Evolutionary conservation across 2,113 vertebrate species (phyloP).

Genomic region (Anhinga rufa): DNA sequence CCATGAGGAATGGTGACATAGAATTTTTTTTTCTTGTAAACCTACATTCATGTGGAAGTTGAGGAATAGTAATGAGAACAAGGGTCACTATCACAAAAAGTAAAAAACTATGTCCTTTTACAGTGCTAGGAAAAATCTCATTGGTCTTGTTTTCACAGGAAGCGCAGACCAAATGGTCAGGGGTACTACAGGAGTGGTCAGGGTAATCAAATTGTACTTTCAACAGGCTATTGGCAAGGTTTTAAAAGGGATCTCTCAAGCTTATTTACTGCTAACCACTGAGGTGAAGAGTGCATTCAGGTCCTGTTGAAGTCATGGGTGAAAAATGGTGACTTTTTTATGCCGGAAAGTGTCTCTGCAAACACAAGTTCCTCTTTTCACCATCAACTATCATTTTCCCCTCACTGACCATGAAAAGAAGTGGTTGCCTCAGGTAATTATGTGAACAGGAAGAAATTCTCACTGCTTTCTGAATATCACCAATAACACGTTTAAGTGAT

Average conservation of each 20-base stretch:
- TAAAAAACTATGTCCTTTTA: neutral
- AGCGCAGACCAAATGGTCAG: neutral
- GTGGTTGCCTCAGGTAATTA: constrained; percentile 50
- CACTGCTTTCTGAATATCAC: constrained; percentile 43
- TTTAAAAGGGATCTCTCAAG: neutral
- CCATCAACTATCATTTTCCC: constrained; percentile 4
- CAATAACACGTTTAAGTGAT: constrained; percentile 51
- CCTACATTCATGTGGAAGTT: neutral
- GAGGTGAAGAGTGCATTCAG: neutral
- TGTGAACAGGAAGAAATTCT: constrained; percentile 36
- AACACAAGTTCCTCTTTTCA: neutral
- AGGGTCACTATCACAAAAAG: neutral
- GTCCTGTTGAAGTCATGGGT: neutral
- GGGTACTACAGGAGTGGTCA: neutral
- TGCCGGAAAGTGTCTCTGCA: neutral
- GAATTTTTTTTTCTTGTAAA: neutral
- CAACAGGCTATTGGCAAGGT: neutral
- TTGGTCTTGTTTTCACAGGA: neutral
- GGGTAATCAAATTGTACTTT: neutral
- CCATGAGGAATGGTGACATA: neutral
- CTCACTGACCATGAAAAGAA: constrained; percentile 38
- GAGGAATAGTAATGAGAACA: neutral
- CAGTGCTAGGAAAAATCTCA: neutral
- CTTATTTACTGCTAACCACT: neutral
- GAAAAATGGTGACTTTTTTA: neutral